Conservation (phyloP, 2,797 vertebrate species). For the Sebastes kiyomatsui region DNA sequence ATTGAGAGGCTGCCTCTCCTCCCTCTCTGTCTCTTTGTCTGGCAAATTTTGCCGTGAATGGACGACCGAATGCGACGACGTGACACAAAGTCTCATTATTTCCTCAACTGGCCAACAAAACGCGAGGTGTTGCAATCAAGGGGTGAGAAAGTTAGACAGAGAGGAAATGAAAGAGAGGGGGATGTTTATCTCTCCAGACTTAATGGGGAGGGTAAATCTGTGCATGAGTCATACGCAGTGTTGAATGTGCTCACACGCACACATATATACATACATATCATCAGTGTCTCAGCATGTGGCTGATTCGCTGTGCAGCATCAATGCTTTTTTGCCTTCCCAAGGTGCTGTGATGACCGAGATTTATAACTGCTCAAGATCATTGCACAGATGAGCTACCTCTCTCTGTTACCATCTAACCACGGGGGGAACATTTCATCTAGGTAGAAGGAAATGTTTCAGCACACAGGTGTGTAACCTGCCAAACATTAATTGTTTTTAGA, state of each 20-base stretch:
- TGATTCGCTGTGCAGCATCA: conserved; percentile 50
- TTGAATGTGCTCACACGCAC: conserved; percentile 5
- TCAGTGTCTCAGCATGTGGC: conserved; percentile 58
- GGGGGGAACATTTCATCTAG: conserved; percentile 13
- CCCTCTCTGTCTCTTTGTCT: conserved; percentile 32
- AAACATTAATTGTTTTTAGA: conserved; percentile 28
- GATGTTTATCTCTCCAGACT: conserved; percentile 62
- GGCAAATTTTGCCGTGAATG: conserved; percentile 48
- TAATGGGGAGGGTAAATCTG: conserved; percentile 63
- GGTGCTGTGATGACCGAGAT: conserved; percentile 53
- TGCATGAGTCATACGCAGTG: conserved; percentile 67
- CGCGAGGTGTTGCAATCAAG: conserved; percentile 48
- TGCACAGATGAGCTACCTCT: conserved; percentile 50
- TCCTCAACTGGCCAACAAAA: conserved; percentile 41
- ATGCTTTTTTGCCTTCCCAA: conserved; percentile 48
- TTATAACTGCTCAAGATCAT: conserved; percentile 62
- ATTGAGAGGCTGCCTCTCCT: conserved; percentile 49
- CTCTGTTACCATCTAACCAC: conserved; percentile 29
- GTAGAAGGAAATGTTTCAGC: conserved; percentile 22
- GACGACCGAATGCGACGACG: conserved; percentile 21
- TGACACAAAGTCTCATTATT: conserved; percentile 68
- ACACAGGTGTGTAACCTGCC: conserved; percentile 31
- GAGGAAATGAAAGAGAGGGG: conserved; percentile 52
- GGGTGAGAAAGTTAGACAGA: conserved; percentile 20
- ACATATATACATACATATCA: background rate